Evolutionary conservation across 2,888 invertebrate species (phyloP).

Genomic region (Chaetogeoica ovagalla): DNA sequence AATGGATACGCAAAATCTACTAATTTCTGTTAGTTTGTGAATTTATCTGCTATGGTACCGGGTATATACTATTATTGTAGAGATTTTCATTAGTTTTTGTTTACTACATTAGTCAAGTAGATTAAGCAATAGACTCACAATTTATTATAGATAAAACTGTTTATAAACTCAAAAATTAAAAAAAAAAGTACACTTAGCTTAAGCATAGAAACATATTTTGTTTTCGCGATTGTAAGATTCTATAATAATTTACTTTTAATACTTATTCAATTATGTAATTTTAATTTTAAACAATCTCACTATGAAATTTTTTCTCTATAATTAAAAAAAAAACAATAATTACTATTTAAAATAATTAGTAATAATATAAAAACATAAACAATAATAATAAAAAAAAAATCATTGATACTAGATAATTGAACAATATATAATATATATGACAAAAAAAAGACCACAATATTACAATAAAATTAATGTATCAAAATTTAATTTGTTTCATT

Average conservation of each 20-base stretch:
- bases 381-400: neutral
- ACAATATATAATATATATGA: constrained; percentile 4
- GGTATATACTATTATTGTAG: too few species aligned
- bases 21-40: too few species aligned
- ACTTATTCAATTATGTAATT: neutral
- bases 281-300: neutral
- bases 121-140: neutral
- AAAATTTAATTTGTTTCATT: constrained; percentile 53
- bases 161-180: neutral
- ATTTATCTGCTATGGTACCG: too few species aligned
- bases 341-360: neutral
- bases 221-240: neutral
- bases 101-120: too few species aligned
- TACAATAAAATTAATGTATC: constrained; percentile 21
- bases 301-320: neutral
- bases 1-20: too few species aligned
- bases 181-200: constrained; percentile 3
- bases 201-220: constrained; percentile 1
- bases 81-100: too few species aligned
- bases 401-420: constrained; percentile 1
- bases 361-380: neutral
- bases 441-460: neutral
- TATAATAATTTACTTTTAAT: constrained; percentile 2
- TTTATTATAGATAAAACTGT: neutral
- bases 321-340: neutral